Conservation (phyloP, 2,113 vertebrate species). For the Carassius auratus region DNA sequence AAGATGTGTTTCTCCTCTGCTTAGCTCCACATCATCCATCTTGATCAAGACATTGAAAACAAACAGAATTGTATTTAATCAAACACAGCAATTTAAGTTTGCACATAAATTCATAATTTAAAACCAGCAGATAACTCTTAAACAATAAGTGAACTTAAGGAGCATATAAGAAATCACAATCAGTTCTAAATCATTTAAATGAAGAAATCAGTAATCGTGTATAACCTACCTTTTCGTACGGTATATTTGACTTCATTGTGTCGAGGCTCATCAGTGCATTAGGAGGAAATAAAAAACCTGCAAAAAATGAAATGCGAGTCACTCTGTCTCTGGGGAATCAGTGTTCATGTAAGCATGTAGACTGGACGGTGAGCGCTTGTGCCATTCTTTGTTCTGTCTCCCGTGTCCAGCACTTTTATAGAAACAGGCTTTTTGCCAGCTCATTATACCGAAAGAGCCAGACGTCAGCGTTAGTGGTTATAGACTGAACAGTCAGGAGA, state of each 20-base stretch:
- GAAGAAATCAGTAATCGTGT: too few relatives aligned
- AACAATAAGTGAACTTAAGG: background rate
- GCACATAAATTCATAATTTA: background rate
- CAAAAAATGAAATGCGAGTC: background rate
- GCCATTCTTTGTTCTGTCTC: constrained; percentile 6
- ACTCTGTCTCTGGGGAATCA: background rate
- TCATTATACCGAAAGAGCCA: constrained; percentile 63
- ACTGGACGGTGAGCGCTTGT: background rate
- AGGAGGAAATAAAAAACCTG: background rate
- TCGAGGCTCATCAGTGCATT: background rate
- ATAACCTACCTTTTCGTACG: constrained; percentile 69
- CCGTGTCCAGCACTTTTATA: constrained; percentile 5
- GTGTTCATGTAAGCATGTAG: background rate
- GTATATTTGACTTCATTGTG: constrained; percentile 63
- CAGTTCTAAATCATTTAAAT: background rate
- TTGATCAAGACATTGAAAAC: constrained; percentile 38
- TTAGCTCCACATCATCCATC: constrained; percentile 62
- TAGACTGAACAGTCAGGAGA: constrained; percentile 4
- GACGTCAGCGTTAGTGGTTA: constrained; percentile 34
- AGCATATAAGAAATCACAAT: background rate
- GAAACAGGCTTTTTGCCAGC: background rate
- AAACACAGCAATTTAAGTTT: background rate
- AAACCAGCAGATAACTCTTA: background rate
- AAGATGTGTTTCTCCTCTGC: constrained; percentile 39
- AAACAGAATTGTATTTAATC: background rate